These are phyloP conservation scores for Smutsia gigantea DNA, from an alignment of 2,797 vertebrate genomes.

Conservation along the genomic window DNA sequence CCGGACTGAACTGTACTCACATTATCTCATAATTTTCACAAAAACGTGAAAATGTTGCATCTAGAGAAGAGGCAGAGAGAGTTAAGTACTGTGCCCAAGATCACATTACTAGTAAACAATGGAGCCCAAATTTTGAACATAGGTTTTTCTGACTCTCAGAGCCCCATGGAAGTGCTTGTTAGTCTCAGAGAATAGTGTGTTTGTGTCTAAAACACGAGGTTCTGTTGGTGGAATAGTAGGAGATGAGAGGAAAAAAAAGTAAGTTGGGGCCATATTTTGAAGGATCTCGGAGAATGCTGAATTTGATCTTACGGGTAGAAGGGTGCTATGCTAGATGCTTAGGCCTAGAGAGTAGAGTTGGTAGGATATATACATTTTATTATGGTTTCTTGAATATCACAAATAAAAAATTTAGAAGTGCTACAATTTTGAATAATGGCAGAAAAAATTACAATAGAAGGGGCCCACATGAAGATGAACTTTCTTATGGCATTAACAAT, in stretches of 20 bases:
- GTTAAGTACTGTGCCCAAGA: not conserved
- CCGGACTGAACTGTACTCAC: not conserved
- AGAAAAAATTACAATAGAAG: conserved; percentile 22
- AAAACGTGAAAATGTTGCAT: not conserved
- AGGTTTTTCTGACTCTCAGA: conserved; percentile 46
- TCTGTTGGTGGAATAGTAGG: not conserved
- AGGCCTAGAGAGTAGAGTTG: not conserved
- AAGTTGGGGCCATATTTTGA: conserved; percentile 17
- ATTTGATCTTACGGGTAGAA: not conserved
- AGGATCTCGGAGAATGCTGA: not conserved
- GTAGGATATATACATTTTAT: conserved; percentile 37
- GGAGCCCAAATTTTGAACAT: conserved; percentile 32
- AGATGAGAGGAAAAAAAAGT: not conserved
- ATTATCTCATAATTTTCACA: conserved; percentile 13
- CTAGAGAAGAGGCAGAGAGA: not conserved
- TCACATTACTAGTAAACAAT: conserved; percentile 10
- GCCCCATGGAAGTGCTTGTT: not conserved
- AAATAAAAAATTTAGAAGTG: conserved; percentile 39
- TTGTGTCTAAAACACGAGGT: not conserved
- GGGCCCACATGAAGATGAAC: conserved; percentile 3
- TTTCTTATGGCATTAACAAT: conserved; percentile 63
- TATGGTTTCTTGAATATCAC: conserved; percentile 35
- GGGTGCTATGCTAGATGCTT: not conserved
- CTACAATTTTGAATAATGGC: conserved; percentile 15
- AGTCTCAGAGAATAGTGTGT: not conserved